Conservation (phyloP, 2,797 vertebrate species). For the Manis crassicaudata region DNA sequence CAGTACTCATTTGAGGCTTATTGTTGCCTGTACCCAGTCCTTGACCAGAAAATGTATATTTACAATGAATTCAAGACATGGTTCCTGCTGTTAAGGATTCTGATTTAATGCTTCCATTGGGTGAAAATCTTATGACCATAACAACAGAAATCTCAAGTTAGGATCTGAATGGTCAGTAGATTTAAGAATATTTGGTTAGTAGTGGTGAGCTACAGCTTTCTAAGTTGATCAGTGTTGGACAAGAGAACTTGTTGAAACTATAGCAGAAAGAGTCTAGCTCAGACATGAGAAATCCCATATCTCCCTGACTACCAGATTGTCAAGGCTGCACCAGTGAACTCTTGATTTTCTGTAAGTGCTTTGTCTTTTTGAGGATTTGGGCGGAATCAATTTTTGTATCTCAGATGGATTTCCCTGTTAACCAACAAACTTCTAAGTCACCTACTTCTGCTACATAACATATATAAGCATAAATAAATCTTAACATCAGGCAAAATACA, state of each 20-base stretch:
- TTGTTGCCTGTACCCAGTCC: background rate
- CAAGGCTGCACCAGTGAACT: background rate
- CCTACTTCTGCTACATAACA: background rate
- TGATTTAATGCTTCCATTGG: background rate
- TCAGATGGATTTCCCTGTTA: background rate
- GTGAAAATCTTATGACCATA: background rate
- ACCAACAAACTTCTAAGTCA: background rate
- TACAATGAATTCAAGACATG: background rate
- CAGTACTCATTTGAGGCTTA: background rate
- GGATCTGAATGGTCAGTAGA: background rate
- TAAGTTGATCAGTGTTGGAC: background rate
- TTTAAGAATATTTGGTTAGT: background rate
- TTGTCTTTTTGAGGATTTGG: background rate
- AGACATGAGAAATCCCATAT: background rate
- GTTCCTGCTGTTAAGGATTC: background rate
- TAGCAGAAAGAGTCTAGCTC: background rate
- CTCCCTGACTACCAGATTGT: background rate
- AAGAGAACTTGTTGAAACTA: background rate
- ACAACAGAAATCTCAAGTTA: background rate
- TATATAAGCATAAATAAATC: background rate
- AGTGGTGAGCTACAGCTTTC: background rate
- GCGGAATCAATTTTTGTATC: background rate
- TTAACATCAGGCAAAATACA: background rate
- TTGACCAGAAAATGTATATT: background rate
- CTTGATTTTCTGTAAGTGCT: background rate